Conservation (phyloP, 2,797 vertebrate species). For the Tapirus indicus region DNA sequence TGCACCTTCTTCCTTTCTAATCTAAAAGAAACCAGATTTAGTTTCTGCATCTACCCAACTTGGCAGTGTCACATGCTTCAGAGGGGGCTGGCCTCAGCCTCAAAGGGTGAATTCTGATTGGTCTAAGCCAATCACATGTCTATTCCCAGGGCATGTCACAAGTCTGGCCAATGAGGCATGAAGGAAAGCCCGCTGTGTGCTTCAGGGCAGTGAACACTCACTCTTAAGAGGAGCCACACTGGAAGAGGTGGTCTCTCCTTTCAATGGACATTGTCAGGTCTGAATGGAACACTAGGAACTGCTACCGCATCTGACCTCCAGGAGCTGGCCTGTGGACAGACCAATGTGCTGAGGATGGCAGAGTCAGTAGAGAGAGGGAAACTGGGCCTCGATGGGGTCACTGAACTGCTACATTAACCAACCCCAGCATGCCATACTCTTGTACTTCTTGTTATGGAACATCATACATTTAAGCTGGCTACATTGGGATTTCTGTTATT, state of each 20-base stretch:
- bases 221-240: background rate
- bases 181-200: background rate
- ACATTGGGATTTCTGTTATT: background rate
- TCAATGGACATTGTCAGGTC: background rate
- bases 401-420: background rate
- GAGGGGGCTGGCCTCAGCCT: background rate
- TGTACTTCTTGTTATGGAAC: constrained; percentile 11
- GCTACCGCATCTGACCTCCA: background rate
- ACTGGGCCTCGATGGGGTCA: background rate
- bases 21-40: constrained; percentile 9
- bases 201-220: background rate
- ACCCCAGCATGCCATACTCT: background rate
- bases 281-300: background rate
- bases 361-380: background rate
- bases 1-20: background rate
- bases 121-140: background rate
- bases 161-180: background rate
- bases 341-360: background rate
- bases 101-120: background rate
- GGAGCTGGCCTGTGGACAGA: background rate
- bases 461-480: background rate
- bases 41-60: background rate
- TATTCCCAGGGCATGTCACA: background rate
- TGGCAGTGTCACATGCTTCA: background rate
- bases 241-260: background rate